Evolutionary conservation across 2,113 vertebrate species (phyloP).

Genomic region (Ochotona princeps): DNA sequence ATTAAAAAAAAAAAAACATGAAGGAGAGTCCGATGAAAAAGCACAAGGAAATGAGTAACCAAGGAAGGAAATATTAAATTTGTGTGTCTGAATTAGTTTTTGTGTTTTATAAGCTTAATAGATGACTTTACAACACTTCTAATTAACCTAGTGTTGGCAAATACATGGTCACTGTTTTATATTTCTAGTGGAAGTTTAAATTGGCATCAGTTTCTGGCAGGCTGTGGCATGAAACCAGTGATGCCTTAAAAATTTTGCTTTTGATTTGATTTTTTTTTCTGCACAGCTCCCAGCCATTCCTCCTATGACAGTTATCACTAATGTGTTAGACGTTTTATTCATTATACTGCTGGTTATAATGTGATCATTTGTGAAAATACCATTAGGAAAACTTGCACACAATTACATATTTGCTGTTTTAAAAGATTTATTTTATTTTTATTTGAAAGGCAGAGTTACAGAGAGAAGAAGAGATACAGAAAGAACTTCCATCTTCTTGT

Average conservation of each 20-base stretch:
- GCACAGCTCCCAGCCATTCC: neutral
- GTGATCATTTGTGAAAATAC: conserved; percentile 11
- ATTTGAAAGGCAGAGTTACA: too few species aligned
- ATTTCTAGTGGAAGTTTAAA: conserved; percentile 40
- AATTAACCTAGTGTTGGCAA: neutral
- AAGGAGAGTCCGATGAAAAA: neutral
- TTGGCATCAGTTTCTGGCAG: conserved; percentile 32
- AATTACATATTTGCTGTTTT: neutral
- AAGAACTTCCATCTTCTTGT: too few species aligned
- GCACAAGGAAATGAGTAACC: neutral
- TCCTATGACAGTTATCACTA: neutral
- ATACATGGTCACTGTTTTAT: neutral
- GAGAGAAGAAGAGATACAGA: too few species aligned
- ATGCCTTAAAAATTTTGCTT: neutral
- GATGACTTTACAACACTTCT: conserved; percentile 17
- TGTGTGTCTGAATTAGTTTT: neutral
- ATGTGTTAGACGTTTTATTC: neutral
- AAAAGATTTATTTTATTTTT: neutral
- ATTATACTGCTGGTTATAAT: neutral
- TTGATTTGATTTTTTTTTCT: conserved; percentile 18
- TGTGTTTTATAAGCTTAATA: neutral
- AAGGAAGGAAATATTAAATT: conserved; percentile 14
- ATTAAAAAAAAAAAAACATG: neutral
- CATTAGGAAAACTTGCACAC: neutral
- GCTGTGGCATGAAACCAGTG: neutral